Evolutionary conservation across 1,140 invertebrate genomes (phyloP).

Genomic region (Camponotus floridanus): DNA sequence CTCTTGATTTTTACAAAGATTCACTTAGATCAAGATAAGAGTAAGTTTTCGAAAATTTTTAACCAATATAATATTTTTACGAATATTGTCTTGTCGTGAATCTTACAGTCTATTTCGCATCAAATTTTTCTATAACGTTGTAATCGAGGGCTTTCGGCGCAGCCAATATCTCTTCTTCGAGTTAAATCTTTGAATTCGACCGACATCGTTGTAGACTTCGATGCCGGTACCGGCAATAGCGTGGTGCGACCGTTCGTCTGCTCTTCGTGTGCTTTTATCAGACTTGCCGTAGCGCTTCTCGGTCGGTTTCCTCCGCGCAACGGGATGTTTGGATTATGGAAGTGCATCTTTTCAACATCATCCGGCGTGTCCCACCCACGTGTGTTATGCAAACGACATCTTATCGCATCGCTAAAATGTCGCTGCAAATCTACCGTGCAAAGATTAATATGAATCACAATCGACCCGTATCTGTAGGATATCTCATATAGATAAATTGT

Average conservation of each 20-base stretch:
- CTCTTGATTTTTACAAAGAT: too few relatives aligned
- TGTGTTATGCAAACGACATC: background rate
- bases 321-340: constrained; percentile 62
- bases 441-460: too few relatives aligned
- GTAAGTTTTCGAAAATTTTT: too few relatives aligned
- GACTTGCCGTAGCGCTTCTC: constrained; percentile 24
- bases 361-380: constrained; percentile 26
- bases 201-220: background rate
- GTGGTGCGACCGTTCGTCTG: constrained; percentile 35
- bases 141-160: background rate
- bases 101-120: too few relatives aligned
- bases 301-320: constrained; percentile 57
- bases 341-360: constrained; percentile 9
- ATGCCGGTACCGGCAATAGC: constrained; percentile 19
- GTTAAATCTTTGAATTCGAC: background rate
- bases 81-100: too few relatives aligned
- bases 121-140: too few relatives aligned
- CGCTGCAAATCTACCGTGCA: background rate
- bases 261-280: constrained; percentile 50
- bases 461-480: too few relatives aligned
- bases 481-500: constrained; percentile 16
- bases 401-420: background rate
- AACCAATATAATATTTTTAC: too few relatives aligned
- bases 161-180: background rate
- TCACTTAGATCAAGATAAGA: too few relatives aligned